Evolutionary conservation across 2,888 invertebrate species (phyloP).

Genomic region (Rotaria sp.): DNA sequence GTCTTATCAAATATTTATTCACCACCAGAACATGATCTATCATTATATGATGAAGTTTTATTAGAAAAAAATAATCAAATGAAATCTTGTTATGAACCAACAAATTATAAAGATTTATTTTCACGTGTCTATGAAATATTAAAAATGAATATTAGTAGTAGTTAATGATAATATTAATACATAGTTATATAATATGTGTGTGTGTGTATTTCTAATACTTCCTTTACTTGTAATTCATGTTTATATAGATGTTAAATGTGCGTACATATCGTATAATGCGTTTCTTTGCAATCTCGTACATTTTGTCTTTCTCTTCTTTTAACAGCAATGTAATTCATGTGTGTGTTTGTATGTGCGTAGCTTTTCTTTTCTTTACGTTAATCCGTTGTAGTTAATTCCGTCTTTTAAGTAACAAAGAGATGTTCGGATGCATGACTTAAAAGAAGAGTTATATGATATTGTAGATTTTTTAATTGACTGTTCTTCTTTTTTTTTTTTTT

Average conservation of each 20-base stretch:
- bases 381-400: background rate
- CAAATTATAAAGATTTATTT: constrained; percentile 16
- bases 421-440: background rate
- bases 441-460: background rate
- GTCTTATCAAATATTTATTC: background rate
- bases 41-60: constrained; percentile 11
- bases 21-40: background rate
- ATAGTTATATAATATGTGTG: background rate
- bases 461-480: too few relatives aligned
- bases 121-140: background rate
- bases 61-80: background rate
- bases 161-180: too few relatives aligned
- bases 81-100: background rate
- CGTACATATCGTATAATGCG: background rate
- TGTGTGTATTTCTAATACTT: background rate
- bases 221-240: background rate
- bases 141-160: background rate
- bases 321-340: background rate
- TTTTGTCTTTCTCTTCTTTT: background rate
- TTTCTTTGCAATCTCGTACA: background rate
- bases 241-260: background rate
- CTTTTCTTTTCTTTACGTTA: background rate
- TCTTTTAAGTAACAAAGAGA: background rate
- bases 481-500: too few relatives aligned
- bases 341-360: background rate